Evolutionary conservation across 2,113 vertebrate genomes (phyloP).

Genomic region (Rhinolophus sinicus): DNA sequence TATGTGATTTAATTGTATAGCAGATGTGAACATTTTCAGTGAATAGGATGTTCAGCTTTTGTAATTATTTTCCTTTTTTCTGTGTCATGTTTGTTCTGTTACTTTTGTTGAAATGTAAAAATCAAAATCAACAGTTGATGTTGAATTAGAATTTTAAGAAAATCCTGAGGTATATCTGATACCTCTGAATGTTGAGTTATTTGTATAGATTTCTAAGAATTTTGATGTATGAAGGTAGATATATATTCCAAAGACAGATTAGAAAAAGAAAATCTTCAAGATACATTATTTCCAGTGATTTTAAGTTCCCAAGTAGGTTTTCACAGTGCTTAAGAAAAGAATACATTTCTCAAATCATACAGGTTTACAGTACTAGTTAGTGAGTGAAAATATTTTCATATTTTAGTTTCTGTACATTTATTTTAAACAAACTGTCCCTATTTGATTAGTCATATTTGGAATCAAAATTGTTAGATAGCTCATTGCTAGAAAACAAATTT

Average conservation of each 20-base stretch:
- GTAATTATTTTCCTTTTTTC: slow-evolving; percentile 25
- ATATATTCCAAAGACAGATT: slow-evolving; percentile 21
- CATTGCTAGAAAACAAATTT: slow-evolving; percentile 9
- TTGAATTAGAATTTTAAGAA: background rate
- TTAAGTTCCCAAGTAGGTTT: slow-evolving; percentile 29
- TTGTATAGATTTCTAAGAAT: background rate
- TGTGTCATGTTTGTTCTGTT: background rate
- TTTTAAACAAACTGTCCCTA: slow-evolving; percentile 51
- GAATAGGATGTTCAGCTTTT: background rate
- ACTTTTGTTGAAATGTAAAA: slow-evolving; percentile 44
- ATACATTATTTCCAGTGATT: slow-evolving; percentile 27
- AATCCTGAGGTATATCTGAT: background rate
- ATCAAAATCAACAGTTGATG: background rate
- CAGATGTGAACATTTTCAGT: background rate
- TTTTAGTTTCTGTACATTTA: slow-evolving; percentile 10
- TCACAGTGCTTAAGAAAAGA: slow-evolving; percentile 28
- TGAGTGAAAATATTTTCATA: slow-evolving; percentile 29
- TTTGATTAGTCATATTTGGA: slow-evolving; percentile 40
- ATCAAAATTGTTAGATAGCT: slow-evolving; percentile 41
- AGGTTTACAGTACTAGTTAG: background rate
- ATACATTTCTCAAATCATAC: slow-evolving; percentile 30
- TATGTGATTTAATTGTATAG: background rate
- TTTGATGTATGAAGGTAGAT: slow-evolving; percentile 22
- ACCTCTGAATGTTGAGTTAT: slow-evolving; percentile 1
- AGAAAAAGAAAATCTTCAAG: background rate